These are phyloP conservation scores for Pholis gunnellus DNA, from an alignment of 2,113 vertebrate genomes.

Conservation along the genomic window DNA sequence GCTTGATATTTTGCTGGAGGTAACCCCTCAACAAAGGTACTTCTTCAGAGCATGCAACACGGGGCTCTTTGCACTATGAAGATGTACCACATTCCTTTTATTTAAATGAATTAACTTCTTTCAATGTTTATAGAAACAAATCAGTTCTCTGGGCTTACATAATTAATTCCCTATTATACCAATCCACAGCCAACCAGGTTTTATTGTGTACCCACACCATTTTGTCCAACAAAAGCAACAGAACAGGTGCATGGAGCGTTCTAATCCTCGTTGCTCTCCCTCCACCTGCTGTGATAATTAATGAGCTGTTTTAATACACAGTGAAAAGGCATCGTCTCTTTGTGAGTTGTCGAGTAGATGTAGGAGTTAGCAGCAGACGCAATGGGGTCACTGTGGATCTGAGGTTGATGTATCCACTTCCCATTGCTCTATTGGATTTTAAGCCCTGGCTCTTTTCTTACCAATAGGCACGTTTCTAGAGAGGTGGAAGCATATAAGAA, in stretches of 20 bases:
- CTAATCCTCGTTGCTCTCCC: conserved; percentile 59
- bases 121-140: conserved; percentile 59
- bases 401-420: conserved; percentile 44
- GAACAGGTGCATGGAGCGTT: conserved; percentile 70
- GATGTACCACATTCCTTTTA: conserved; percentile 37
- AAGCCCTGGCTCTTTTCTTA: conserved; percentile 18
- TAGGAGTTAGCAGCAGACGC: conserved; percentile 52
- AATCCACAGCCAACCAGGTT: conserved; percentile 59
- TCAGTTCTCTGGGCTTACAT: conserved; percentile 27
- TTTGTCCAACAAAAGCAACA: conserved; percentile 63
- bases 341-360: conserved; percentile 28
- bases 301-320: conserved; percentile 66
- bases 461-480: neutral
- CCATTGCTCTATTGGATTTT: conserved; percentile 50
- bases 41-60: neutral
- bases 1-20: conserved; percentile 42
- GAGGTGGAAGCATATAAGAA: neutral
- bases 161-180: conserved; percentile 41
- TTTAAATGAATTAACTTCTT: conserved; percentile 35
- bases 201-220: conserved; percentile 61
- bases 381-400: conserved; percentile 55
- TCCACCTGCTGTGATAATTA: conserved; percentile 80
- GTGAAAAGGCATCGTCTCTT: conserved; percentile 52
- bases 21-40: neutral
- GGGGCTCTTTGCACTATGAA: neutral